These are phyloP conservation scores for Alloplasta piceator DNA, from an alignment of 2,888 invertebrate genomes.

Conservation along the genomic window DNA sequence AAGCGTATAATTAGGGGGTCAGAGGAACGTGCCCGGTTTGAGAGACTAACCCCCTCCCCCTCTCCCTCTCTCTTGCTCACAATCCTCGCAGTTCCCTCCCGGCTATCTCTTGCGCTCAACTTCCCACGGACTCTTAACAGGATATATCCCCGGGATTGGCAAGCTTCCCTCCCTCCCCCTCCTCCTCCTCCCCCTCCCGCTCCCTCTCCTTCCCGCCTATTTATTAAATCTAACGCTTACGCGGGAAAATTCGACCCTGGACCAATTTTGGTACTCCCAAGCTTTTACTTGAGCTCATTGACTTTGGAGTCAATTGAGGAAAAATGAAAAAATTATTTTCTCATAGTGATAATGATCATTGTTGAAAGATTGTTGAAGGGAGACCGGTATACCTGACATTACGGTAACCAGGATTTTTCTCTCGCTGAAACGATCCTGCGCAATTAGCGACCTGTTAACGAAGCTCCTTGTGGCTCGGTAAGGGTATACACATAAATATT, in stretches of 20 bases:
- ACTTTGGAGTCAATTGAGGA: slow-evolving; percentile 66
- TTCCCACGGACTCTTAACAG: slow-evolving; percentile 59
- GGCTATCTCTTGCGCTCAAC: slow-evolving; percentile 48
- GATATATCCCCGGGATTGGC: slow-evolving; percentile 62
- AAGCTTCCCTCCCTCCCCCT: slow-evolving; percentile 56
- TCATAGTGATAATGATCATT: too few species aligned
- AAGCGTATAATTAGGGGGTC: slow-evolving; percentile 82
- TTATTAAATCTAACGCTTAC: slow-evolving; percentile 4
- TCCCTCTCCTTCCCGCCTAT: not conserved
- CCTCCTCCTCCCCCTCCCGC: slow-evolving; percentile 34
- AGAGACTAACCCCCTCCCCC: slow-evolving; percentile 57
- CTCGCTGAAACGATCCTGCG: slow-evolving; percentile 58
- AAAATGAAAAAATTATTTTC: too few species aligned
- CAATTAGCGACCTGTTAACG: slow-evolving; percentile 67
- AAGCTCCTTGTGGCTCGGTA: slow-evolving; percentile 16
- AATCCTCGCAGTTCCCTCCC: slow-evolving; percentile 50
- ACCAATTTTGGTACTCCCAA: not conserved
- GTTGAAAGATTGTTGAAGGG: too few species aligned
- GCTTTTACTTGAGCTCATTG: slow-evolving; percentile 37
- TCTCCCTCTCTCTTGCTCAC: slow-evolving; percentile 46
- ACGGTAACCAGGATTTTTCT: slow-evolving; percentile 13
- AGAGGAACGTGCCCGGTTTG: slow-evolving; percentile 66
- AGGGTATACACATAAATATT: too few species aligned
- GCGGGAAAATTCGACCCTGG: not conserved
- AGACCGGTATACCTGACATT: not conserved